phyloP scores from a whole-genome alignment of 2,888 invertebrate species.

The Mythimna pallens region DNA sequence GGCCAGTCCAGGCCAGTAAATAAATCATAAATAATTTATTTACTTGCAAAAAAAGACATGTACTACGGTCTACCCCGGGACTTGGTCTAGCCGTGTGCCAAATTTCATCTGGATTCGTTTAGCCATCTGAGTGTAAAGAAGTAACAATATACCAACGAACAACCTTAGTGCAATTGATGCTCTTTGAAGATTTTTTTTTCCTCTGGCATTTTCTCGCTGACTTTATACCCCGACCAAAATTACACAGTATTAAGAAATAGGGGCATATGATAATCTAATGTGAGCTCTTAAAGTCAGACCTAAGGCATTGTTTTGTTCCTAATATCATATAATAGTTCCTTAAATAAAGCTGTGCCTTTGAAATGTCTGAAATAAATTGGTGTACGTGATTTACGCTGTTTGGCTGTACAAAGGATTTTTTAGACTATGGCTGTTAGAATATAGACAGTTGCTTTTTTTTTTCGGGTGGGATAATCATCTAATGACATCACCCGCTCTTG shows the following conservation, averaged over 20 bases:
- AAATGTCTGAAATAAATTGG: conserved; percentile 11
- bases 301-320: conserved; percentile 30
- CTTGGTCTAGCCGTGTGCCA: too few species aligned
- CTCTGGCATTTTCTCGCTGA: conserved; percentile 9
- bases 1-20: too few species aligned
- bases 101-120: too few species aligned
- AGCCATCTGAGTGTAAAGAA: too few species aligned
- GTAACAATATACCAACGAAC: too few species aligned
- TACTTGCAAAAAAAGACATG: too few species aligned
- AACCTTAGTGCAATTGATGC: too few species aligned
- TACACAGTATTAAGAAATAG: conserved; percentile 38
- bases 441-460: background rate
- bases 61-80: too few species aligned
- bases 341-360: conserved; percentile 25
- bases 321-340: conserved; percentile 10
- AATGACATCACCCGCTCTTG: too few species aligned
- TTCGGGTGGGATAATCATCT: too few species aligned
- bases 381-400: background rate
- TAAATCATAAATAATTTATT: too few species aligned
- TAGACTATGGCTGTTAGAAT: background rate
- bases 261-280: conserved; percentile 37
- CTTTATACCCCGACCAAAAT: conserved; percentile 40
- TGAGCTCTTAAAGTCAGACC: conserved; percentile 31
- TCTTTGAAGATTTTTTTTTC: background rate
- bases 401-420: conserved; percentile 5